Percentiles rank a stretch among this genome's conserved stretches.
These are phyloP conservation scores for Cyphomyrus discorhynchus DNA, from an alignment of 2,113 vertebrate species.

Conservation along the genomic window DNA sequence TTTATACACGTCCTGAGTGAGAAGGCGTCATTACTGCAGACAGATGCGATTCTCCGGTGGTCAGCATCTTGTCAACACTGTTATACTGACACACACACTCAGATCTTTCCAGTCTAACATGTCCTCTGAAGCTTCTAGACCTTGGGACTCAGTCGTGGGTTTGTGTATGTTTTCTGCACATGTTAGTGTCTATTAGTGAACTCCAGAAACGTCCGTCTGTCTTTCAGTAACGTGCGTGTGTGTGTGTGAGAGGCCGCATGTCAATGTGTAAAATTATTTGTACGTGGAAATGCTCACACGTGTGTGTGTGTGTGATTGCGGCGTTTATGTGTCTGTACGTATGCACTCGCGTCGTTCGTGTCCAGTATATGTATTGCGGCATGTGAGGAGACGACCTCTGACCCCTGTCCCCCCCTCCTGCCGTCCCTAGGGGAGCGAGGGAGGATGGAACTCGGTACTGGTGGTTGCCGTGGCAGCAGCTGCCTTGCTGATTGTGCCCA, in stretches of 20 bases:
- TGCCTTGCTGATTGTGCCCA: conserved; percentile 57
- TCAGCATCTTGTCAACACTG: not conserved
- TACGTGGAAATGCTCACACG: not conserved
- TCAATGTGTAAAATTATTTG: not conserved
- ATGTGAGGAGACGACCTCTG: conserved; percentile 19
- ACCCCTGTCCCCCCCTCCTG: conserved; percentile 28
- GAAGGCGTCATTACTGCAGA: not conserved
- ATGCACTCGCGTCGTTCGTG: not conserved
- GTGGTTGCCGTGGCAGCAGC: conserved; percentile 52
- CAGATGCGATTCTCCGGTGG: not conserved
- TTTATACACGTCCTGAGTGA: not conserved
- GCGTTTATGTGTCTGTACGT: not conserved
- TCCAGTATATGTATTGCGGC: conserved; percentile 19
- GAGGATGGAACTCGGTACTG: conserved; percentile 56
- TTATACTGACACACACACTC: not conserved
- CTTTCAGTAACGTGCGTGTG: not conserved
- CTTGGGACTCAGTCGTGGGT: not conserved
- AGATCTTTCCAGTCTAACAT: not conserved
- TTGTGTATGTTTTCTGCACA: not conserved
- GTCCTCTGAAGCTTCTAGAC: not conserved
- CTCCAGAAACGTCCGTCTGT: not conserved
- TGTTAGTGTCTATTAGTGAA: not conserved
- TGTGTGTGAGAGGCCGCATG: conserved; percentile 13
- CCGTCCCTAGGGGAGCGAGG: conserved; percentile 28
- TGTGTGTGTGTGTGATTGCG: not conserved